phyloP scores from a whole-genome alignment of 1,140 invertebrate genomes.

The Parasteatoda tepidariorum region DNA sequence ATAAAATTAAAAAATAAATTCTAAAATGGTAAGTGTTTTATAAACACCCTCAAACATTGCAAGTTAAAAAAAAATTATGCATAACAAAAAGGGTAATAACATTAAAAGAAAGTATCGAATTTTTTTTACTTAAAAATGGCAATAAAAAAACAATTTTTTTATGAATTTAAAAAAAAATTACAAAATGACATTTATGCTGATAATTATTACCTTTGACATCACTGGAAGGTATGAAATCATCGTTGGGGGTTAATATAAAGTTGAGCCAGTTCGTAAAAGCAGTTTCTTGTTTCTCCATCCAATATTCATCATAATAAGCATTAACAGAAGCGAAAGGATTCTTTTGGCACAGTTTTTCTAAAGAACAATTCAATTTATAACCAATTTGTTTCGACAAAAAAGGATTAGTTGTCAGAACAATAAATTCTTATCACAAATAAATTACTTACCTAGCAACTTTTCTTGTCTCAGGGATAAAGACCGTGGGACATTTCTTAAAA shows the following conservation, averaged over 20 bases:
- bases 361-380: not conserved
- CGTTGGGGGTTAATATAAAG: slow-evolving; percentile 83
- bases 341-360: slow-evolving; percentile 63
- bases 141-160: not conserved
- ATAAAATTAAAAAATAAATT: too few relatives aligned
- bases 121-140: not conserved
- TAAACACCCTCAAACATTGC: too few relatives aligned
- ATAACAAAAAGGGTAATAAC: too few relatives aligned
- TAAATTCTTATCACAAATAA: not conserved
- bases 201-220: slow-evolving; percentile 17
- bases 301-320: slow-evolving; percentile 81
- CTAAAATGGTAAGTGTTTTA: too few relatives aligned
- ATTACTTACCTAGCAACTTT: slow-evolving; percentile 8
- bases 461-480: slow-evolving; percentile 2
- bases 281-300: slow-evolving; percentile 81
- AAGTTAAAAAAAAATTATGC: too few relatives aligned
- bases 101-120: too few relatives aligned
- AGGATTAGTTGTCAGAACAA: not conserved
- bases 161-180: not conserved
- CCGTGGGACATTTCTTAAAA: not conserved
- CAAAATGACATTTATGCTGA: too few relatives aligned
- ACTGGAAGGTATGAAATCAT: slow-evolving; percentile 65
- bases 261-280: slow-evolving; percentile 91
- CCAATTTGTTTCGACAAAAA: not conserved
- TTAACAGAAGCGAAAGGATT: slow-evolving; percentile 70